Conservation (phyloP, 2,113 vertebrate species). For the Rhea americana region DNA sequence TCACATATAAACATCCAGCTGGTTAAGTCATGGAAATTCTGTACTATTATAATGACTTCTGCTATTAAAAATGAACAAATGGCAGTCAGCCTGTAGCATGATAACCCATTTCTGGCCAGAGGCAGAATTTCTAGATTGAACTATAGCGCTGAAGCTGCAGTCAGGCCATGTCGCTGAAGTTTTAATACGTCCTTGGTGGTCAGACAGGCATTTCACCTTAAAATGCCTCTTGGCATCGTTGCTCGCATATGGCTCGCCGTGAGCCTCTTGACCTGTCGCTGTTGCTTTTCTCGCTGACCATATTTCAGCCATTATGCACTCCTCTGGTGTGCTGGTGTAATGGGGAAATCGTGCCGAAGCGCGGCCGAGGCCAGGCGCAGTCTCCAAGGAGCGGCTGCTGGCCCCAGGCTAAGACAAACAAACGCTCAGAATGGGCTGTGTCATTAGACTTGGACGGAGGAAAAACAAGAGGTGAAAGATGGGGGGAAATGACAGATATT, state of each 20-base stretch:
- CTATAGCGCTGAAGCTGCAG: neutral
- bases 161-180: neutral
- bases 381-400: conserved; percentile 49
- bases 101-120: conserved; percentile 17
- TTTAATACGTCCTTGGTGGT: neutral
- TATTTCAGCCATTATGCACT: neutral
- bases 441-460: conserved; percentile 30
- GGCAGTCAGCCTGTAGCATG: conserved; percentile 51
- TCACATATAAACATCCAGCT: conserved; percentile 5
- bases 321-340: neutral
- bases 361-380: neutral
- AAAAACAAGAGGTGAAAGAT: conserved; percentile 59
- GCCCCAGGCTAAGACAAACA: conserved; percentile 63
- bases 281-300: conserved; percentile 33
- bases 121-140: neutral
- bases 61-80: conserved; percentile 61
- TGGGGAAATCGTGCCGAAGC: conserved; percentile 14
- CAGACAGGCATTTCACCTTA: neutral
- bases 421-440: conserved; percentile 42
- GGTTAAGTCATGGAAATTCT: conserved; percentile 67
- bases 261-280: conserved; percentile 39
- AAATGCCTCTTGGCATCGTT: neutral
- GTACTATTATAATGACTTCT: conserved; percentile 31
- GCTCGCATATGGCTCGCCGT: neutral
- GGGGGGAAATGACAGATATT: conserved; percentile 26